Conservation (phyloP, 2,797 vertebrate genomes). For the Staurois parvus region DNA sequence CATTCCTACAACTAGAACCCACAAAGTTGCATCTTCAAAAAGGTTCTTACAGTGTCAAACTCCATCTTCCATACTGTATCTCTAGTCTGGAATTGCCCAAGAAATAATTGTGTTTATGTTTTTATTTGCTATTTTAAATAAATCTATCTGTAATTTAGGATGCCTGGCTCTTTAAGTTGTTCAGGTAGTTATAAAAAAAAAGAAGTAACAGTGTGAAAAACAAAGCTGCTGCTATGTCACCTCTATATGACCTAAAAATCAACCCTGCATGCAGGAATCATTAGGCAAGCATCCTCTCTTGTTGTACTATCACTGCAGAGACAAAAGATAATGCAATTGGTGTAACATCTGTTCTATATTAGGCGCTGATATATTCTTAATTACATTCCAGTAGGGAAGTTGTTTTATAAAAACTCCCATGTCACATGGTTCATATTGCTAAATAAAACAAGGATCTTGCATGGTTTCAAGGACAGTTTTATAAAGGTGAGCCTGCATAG, state of each 20-base stretch:
- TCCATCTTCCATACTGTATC: no score
- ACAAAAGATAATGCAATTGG: constrained; percentile 36
- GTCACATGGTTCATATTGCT: neutral
- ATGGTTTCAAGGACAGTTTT: neutral
- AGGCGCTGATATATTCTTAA: constrained; percentile 25
- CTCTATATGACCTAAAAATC: constrained; percentile 31
- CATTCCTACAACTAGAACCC: no score
- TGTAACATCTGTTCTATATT: constrained; percentile 43
- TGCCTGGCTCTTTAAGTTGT: neutral
- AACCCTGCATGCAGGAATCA: constrained; percentile 2
- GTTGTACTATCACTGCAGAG: constrained; percentile 22
- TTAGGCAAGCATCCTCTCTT: constrained; percentile 17
- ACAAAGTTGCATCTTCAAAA: no score
- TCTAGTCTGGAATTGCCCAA: no score
- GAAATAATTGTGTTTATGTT: no score
- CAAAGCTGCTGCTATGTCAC: constrained; percentile 5
- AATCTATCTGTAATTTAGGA: no score
- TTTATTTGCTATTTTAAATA: no score
- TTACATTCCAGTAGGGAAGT: constrained; percentile 36
- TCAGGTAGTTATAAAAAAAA: no score
- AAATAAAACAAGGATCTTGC: neutral
- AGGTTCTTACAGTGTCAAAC: no score
- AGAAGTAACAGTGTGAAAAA: neutral
- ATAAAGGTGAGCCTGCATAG: neutral
- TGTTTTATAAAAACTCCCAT: constrained; percentile 23